A percentile compares a stretch with the other conserved stretches of the same genome.
These are phyloP conservation scores for Semotilus atromaculatus DNA, from an alignment of 2,797 vertebrate genomes.

Conservation along the genomic window DNA sequence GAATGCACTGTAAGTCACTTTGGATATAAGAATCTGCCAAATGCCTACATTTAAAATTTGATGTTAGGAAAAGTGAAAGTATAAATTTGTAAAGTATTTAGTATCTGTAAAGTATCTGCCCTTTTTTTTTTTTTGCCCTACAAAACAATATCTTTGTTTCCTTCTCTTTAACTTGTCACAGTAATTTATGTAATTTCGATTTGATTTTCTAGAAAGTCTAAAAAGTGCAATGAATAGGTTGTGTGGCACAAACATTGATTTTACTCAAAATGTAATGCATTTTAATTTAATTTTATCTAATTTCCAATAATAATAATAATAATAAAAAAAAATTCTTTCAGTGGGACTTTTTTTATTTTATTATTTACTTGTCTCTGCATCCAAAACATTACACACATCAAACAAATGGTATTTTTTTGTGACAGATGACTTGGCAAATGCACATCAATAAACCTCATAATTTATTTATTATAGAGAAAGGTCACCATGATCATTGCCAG, in stretches of 20 bases:
- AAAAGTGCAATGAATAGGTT: neutral
- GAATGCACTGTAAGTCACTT: neutral
- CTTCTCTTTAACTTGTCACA: neutral
- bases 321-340: no score
- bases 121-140: no score
- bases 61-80: neutral
- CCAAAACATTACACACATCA: neutral
- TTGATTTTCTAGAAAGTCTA: neutral
- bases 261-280: neutral
- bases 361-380: neutral
- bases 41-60: neutral
- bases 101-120: no score
- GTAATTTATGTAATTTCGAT: neutral
- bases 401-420: neutral
- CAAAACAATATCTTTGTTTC: no score
- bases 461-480: conserved; percentile 15
- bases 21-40: neutral
- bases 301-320: neutral
- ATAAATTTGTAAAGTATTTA: neutral
- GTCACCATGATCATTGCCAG: neutral
- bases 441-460: conserved; percentile 4
- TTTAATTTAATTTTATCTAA: no score
- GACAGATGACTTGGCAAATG: neutral
- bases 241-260: neutral
- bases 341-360: neutral